Conservation (phyloP, 2,888 invertebrate genomes). For the Drosophila basisetae region DNA sequence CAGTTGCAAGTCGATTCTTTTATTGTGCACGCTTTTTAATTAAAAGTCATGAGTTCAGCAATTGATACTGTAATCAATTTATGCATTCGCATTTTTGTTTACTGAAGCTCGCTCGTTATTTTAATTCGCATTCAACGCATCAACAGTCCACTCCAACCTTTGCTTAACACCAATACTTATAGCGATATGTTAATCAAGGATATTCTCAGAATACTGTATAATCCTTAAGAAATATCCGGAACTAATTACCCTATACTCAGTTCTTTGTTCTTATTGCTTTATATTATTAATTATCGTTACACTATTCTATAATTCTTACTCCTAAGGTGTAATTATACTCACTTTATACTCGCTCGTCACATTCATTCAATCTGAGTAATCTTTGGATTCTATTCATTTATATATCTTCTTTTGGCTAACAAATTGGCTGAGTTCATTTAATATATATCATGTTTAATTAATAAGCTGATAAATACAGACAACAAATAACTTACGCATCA, state of each 20-base stretch:
- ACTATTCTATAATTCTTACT: neutral
- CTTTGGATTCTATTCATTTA: neutral
- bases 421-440: constrained; percentile 8
- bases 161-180: constrained; percentile 1
- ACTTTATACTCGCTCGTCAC: neutral
- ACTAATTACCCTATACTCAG: neutral
- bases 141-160: constrained; percentile 4
- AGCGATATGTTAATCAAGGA: constrained; percentile 9
- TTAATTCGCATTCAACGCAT: constrained; percentile 28
- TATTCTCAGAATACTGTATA: neutral
- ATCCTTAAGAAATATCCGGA: no score
- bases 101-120: constrained; percentile 33
- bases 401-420: neutral
- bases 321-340: neutral
- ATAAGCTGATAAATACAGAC: constrained; percentile 20
- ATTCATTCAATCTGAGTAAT: neutral
- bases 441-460: constrained; percentile 23
- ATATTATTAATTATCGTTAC: neutral
- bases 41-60: constrained; percentile 75
- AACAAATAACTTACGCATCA: constrained; percentile 18
- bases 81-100: constrained; percentile 48
- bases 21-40: constrained; percentile 59
- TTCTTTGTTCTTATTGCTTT: no score
- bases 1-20: constrained; percentile 37
- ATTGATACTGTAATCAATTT: constrained; percentile 76